These are phyloP conservation scores for Oncorhynchus nerka DNA, from an alignment of 2,113 vertebrate genomes.

Conservation along the genomic window DNA sequence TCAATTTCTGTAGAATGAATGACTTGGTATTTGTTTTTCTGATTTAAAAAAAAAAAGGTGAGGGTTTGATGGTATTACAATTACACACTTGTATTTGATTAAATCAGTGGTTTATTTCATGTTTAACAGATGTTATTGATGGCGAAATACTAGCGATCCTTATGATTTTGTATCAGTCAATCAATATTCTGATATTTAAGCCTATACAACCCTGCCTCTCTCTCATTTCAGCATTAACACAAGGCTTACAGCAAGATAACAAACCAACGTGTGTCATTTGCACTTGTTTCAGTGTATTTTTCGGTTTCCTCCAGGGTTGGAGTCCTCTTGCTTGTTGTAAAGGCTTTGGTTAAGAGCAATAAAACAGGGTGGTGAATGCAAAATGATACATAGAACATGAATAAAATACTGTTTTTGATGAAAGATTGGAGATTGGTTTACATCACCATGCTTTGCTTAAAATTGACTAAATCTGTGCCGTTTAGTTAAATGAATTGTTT, in stretches of 20 bases:
- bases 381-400: not conserved
- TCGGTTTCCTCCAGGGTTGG: constrained; percentile 10
- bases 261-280: constrained; percentile 24
- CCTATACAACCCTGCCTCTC: not conserved
- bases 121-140: constrained; percentile 18
- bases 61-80: constrained; percentile 22
- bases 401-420: not conserved
- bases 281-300: constrained; percentile 41
- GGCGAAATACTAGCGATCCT: constrained; percentile 37
- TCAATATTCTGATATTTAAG: constrained; percentile 20
- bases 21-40: not conserved
- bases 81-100: constrained; percentile 6
- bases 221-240: constrained; percentile 13
- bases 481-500: constrained; percentile 10
- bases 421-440: constrained; percentile 5
- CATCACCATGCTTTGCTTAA: not conserved
- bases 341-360: constrained; percentile 41
- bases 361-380: not conserved
- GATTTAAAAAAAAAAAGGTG: not conserved
- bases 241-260: constrained; percentile 24
- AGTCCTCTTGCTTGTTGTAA: constrained; percentile 10
- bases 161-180: constrained; percentile 29
- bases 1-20: not conserved
- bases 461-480: constrained; percentile 9
- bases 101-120: constrained; percentile 32